Percentiles rank a stretch among this genome's conserved stretches.
Conservation (phyloP, 2,888 invertebrate species). For the Drosophila neonasuta region DNA sequence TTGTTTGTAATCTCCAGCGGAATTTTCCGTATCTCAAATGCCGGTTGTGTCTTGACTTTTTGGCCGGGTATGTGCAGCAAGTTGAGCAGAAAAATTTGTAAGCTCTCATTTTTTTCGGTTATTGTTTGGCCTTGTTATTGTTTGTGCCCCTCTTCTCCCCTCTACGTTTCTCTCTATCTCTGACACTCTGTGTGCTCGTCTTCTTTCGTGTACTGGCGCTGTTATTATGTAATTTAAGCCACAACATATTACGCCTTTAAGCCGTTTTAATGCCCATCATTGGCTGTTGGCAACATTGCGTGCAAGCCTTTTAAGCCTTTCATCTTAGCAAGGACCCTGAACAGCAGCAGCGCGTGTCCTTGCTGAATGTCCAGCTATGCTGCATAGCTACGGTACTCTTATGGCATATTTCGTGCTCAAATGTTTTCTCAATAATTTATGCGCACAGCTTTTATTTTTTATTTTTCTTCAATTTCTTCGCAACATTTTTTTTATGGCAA, state of each 20-base stretch:
- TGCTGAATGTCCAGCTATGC: conserved; percentile 8
- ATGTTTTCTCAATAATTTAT: conserved; percentile 56
- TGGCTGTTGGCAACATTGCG: conserved; percentile 53
- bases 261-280: conserved; percentile 71
- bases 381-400: background rate
- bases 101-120: conserved; percentile 41
- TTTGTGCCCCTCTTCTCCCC: conserved; percentile 22
- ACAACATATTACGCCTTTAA: conserved; percentile 73
- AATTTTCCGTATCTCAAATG: background rate
- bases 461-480: conserved; percentile 35
- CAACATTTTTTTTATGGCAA: conserved; percentile 22
- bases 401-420: conserved; percentile 4
- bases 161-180: background rate
- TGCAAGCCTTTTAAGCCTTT: conserved; percentile 62
- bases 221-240: conserved; percentile 70
- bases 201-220: conserved; percentile 21
- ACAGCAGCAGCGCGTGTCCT: conserved; percentile 24
- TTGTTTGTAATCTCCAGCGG: background rate
- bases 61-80: conserved; percentile 37
- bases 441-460: conserved; percentile 20
- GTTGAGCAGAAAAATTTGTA: conserved; percentile 40
- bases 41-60: no score
- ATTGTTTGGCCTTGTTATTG: conserved; percentile 55
- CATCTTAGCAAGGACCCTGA: conserved; percentile 27
- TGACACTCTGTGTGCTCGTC: background rate